phyloP scores from a whole-genome alignment of 2,797 vertebrate genomes.

The Adrianichthys oophorus region DNA sequence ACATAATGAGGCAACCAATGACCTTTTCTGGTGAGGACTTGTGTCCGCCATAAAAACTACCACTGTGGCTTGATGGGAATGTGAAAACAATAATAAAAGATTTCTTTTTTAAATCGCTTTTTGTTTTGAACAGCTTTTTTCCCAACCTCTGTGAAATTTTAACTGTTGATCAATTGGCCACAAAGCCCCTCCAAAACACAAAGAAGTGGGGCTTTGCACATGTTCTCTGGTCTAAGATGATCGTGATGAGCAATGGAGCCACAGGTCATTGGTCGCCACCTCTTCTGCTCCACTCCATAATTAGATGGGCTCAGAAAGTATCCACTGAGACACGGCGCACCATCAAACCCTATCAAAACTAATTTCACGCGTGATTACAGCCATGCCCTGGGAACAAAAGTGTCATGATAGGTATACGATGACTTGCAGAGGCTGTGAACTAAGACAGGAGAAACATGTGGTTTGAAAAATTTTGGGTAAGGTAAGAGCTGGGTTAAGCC shows the following conservation, averaged over 20 bases:
- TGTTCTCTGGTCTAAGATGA: conserved; percentile 9
- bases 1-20: too few species aligned
- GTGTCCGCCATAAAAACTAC: too few species aligned
- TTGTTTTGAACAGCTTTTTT: too few species aligned
- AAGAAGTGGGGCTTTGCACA: not conserved
- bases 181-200: not conserved
- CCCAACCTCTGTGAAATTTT: too few species aligned
- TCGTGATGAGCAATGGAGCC: conserved; percentile 22
- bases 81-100: too few species aligned
- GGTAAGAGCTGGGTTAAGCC: not conserved
- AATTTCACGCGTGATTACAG: conserved; percentile 57
- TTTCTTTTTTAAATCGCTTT: too few species aligned
- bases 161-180: too few species aligned
- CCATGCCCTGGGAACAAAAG: conserved; percentile 36
- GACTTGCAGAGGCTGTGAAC: conserved; percentile 1
- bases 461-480: not conserved
- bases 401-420: conserved; percentile 20
- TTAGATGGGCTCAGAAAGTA: conserved; percentile 41
- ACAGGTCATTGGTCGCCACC: conserved; percentile 31
- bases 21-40: too few species aligned
- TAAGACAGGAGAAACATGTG: not conserved
- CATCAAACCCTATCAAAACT: conserved; percentile 50
- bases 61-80: too few species aligned
- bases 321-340: conserved; percentile 24
- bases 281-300: conserved; percentile 16